A percentile compares a stretch with the other conserved stretches of the same genome.
Conservation (phyloP, 2,797 vertebrate species). For the Spinus pinus region DNA sequence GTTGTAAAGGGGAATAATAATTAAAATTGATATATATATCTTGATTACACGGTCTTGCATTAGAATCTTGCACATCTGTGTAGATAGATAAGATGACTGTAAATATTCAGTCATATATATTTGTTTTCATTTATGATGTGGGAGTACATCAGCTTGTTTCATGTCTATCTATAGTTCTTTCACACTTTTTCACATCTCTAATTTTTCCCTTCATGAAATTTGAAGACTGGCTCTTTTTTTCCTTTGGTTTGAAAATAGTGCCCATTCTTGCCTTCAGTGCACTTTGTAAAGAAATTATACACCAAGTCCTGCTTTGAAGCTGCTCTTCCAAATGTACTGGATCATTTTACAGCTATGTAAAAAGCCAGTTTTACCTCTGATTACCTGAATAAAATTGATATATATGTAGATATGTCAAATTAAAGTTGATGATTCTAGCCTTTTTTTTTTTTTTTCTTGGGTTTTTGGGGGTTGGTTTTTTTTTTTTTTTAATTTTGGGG, state of each 20-base stretch:
- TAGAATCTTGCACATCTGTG: neutral
- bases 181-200: neutral
- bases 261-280: neutral
- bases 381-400: neutral
- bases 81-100: neutral
- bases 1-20: neutral
- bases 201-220: neutral
- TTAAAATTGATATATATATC: neutral
- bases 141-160: neutral
- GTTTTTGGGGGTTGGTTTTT: neutral
- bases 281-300: neutral
- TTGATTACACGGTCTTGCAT: neutral
- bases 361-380: neutral
- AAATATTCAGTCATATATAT: neutral
- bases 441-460: neutral
- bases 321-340: rapidly evolving
- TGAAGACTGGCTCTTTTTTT: neutral
- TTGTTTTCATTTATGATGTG: neutral
- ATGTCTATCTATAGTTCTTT: neutral
- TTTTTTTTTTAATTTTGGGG: neutral
- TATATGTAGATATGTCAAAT: neutral
- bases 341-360: neutral
- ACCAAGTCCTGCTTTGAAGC: neutral
- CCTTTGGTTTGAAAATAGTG: neutral
- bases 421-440: neutral